These are phyloP conservation scores for Margaritifera margaritifera DNA, from an alignment of 2,888 invertebrate species.

Conservation along the genomic window DNA sequence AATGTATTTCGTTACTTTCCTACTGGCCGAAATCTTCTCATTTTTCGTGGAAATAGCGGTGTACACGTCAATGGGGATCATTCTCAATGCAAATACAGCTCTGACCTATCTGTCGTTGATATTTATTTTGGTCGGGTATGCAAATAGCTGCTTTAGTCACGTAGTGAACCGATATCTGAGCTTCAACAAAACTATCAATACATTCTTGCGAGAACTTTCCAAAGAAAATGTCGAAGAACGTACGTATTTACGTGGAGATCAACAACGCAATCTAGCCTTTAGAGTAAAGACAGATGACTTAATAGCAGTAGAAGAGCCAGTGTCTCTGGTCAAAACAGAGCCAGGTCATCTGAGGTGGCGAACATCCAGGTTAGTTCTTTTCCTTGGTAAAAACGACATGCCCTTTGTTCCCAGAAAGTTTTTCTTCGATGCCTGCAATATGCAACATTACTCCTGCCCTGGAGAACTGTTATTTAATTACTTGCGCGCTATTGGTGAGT, in stretches of 20 bases:
- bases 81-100: constrained; percentile 61
- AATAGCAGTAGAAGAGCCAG: constrained; percentile 26
- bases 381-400: constrained; percentile 33
- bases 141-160: constrained; percentile 58
- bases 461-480: constrained; percentile 34
- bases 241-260: constrained; percentile 9
- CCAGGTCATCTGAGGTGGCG: constrained; percentile 31
- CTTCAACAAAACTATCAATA: constrained; percentile 60
- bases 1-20: constrained; percentile 54
- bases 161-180: constrained; percentile 61
- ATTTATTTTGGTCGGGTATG: constrained; percentile 60
- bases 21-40: constrained; percentile 62
- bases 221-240: constrained; percentile 27
- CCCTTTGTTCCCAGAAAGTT: constrained; percentile 39
- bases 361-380: constrained; percentile 26
- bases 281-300: constrained; percentile 44
- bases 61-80: constrained; percentile 65
- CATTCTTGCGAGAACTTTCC: constrained; percentile 41
- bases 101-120: constrained; percentile 60
- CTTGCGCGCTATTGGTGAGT: constrained; percentile 28
- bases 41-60: constrained; percentile 64
- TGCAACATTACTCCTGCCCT: constrained; percentile 38
- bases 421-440: constrained; percentile 38
- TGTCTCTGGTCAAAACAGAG: constrained; percentile 8
- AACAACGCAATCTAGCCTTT: constrained; percentile 61